phyloP scores from a whole-genome alignment of 1,140 invertebrate genomes.

The Drosophila oshimai region DNA sequence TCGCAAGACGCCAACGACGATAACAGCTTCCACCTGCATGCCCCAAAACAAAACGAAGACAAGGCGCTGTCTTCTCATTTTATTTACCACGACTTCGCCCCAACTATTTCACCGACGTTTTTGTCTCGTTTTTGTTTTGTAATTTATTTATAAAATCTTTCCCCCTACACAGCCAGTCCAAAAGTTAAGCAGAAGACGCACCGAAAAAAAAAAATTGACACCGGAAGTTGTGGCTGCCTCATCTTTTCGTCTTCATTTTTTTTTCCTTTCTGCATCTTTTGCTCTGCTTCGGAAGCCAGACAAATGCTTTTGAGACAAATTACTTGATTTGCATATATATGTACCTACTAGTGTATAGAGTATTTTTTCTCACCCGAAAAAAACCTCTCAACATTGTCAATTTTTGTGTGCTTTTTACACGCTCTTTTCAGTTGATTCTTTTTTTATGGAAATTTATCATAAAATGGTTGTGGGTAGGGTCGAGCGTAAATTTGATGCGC shows the following conservation, averaged over 20 bases:
- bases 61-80: conserved; percentile 29
- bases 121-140: conserved; percentile 36
- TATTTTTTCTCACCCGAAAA: conserved; percentile 42
- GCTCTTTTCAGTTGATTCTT: conserved; percentile 40
- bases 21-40: conserved; percentile 72
- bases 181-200: conserved; percentile 51
- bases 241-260: conserved; percentile 20
- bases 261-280: conserved; percentile 5
- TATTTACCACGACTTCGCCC: conserved; percentile 26
- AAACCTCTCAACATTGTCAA: conserved; percentile 73
- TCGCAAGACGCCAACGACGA: conserved; percentile 66
- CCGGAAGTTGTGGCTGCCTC: conserved; percentile 76
- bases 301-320: conserved; percentile 69
- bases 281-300: conserved; percentile 45
- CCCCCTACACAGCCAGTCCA: conserved; percentile 48
- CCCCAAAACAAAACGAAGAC: conserved; percentile 35
- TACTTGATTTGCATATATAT: conserved; percentile 76
- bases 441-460: conserved; percentile 75
- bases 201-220: conserved; percentile 55
- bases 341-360: conserved; percentile 1
- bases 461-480: conserved; percentile 14
- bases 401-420: conserved; percentile 43
- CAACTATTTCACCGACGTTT: conserved; percentile 32
- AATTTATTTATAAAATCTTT: conserved; percentile 78
- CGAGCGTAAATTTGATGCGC: conserved; percentile 65